Conservation (phyloP, 2,113 vertebrate species). For the Gasterosteus aculeatus region DNA sequence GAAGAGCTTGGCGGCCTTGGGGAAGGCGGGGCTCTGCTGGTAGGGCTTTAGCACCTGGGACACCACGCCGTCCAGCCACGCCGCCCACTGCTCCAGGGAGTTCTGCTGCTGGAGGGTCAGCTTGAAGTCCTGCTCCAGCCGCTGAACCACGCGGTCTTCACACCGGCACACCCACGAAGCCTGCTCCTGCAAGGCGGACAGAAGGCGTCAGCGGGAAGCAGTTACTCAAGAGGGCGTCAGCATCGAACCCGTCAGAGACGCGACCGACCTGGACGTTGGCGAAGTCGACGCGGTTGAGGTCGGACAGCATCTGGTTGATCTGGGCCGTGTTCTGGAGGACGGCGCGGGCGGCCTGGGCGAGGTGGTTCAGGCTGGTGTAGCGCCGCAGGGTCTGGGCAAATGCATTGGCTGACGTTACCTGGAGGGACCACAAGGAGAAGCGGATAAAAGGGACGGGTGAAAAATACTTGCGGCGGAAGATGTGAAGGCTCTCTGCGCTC, state of each 20-base stretch:
- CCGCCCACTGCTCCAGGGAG: slow-evolving; percentile 94
- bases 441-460: background rate
- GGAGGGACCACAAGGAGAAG: background rate
- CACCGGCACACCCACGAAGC: slow-evolving; percentile 95
- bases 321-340: slow-evolving; percentile 94
- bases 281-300: slow-evolving; percentile 94
- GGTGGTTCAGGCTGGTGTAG: slow-evolving; percentile 92
- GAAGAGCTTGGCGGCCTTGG: slow-evolving; percentile 93
- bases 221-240: background rate
- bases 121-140: slow-evolving; percentile 95
- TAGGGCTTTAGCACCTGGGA: slow-evolving; percentile 93
- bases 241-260: background rate
- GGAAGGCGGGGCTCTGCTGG: slow-evolving; percentile 88
- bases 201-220: slow-evolving; percentile 2
- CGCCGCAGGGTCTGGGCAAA: slow-evolving; percentile 93
- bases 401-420: slow-evolving; percentile 92
- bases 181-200: slow-evolving; percentile 84
- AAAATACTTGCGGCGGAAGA: background rate
- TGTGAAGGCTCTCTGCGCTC: too few relatives aligned
- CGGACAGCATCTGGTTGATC: slow-evolving; percentile 95
- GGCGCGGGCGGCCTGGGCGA: slow-evolving; percentile 91
- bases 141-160: slow-evolving; percentile 91
- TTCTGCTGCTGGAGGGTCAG: slow-evolving; percentile 95
- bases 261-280: slow-evolving; percentile 89
- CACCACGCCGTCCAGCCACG: slow-evolving; percentile 92